Base-by-base conservation (phyloP, 2,888 invertebrate species). In the Xiphydria camelus region DNA sequence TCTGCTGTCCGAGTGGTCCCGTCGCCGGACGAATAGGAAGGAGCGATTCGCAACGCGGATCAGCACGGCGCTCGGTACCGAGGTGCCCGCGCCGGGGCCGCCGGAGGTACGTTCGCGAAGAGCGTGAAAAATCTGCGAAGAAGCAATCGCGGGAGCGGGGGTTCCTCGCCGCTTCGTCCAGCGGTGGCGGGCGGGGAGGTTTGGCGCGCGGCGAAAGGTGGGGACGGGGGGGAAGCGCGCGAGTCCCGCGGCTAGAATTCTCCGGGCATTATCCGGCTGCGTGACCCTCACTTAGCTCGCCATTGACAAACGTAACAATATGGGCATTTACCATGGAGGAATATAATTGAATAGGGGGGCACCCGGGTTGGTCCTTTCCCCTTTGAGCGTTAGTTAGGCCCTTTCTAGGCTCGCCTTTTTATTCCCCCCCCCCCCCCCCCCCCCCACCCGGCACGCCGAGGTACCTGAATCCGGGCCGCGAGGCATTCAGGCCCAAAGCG, bases 301-400 rank as follows among this genome's bases (percentile, higher is more conserved):
- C 70, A 73, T 75, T 75, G 75, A 74, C 69, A 69, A 73, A 71
- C 65, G 70, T 68, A 75, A 74, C 74, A 75, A 75, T 75, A 74
- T 72, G 69, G 70, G 72, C 70, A 75, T 75, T 74, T 75, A 73
- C 72, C 66, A 62, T 62, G 71, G 64, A 65, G 68, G 68, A 70
- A 70, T 71, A 73, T 74, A 73, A 73, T 73, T 74, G 73, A 73
- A 73, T 72, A 68, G 51, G 40, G 46, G 51, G 45, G 48, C 18
- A 18, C 7, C 12, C 12, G 29, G 29, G 29, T 5, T 62, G 63
- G 64, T 53, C 61, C 62, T 64, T 64, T 68, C 64, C 68, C 50
- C 64, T 62, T 62, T 62, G 58, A 58, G 54, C 61, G 62, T 68
- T 66, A 61, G 66, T 68, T 68, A 68, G 70, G 64, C 67, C 70